Conservation (phyloP, 2,113 vertebrate species). For the Pelodiscus sinensis region DNA sequence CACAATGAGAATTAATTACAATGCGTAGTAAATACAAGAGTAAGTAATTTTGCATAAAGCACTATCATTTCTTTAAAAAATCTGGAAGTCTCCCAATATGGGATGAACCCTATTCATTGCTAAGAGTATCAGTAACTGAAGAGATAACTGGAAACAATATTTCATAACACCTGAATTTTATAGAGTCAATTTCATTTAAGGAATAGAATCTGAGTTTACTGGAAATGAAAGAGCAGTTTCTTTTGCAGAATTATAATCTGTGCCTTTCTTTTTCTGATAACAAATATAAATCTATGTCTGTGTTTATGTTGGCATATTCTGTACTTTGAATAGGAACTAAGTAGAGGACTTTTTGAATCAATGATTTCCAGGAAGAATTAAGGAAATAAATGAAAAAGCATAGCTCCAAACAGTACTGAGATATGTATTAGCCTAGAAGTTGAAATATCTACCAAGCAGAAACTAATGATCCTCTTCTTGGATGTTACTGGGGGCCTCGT, state of each 20-base stretch:
- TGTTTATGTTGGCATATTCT: not conserved
- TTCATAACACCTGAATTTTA: conserved; percentile 27
- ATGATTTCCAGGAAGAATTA: not conserved
- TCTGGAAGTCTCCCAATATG: not conserved
- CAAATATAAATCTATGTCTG: not conserved
- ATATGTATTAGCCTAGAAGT: not conserved
- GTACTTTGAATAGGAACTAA: not conserved
- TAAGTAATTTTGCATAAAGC: not conserved
- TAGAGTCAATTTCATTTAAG: conserved; percentile 38
- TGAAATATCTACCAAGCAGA: not conserved
- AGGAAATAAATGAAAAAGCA: not conserved
- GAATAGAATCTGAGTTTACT: conserved; percentile 22
- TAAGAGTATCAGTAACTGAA: not conserved
- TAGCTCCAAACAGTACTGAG: not conserved
- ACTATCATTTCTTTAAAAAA: not conserved
- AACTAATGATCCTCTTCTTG: not conserved
- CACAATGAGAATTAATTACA: not conserved
- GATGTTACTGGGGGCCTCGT: not conserved
- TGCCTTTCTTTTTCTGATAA: not conserved
- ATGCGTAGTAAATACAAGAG: not conserved
- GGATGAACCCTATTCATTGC: not conserved
- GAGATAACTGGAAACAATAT: conserved; percentile 15
- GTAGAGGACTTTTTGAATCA: not conserved
- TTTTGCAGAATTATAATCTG: not conserved
- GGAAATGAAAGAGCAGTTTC: conserved; percentile 40